phyloP scores from a whole-genome alignment of 2,888 invertebrate species.

The Hemithea aestivaria region DNA sequence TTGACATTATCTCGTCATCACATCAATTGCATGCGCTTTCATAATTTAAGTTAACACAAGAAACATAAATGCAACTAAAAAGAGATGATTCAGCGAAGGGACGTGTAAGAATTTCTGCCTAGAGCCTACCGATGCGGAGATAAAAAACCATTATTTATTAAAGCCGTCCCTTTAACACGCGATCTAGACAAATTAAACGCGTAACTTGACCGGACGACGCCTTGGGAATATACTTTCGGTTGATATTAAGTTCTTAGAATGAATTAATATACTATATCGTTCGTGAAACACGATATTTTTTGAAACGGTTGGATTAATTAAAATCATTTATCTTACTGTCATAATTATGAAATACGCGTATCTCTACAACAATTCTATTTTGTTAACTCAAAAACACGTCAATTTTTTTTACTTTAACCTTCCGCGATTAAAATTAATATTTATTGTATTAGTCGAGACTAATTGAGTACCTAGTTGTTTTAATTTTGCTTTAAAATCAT shows the following conservation, averaged over 20 bases:
- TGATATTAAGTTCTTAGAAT: conserved; percentile 47
- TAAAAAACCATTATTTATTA: conserved; percentile 73
- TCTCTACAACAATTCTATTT: no score
- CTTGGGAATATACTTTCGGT: conserved; percentile 48
- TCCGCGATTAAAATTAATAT: no score
- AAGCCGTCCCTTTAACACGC: conserved; percentile 62
- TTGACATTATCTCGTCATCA: conserved; percentile 23
- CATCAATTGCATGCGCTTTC: conserved; percentile 31
- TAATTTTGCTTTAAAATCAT: no score
- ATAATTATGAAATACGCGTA: no score
- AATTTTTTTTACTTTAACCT: no score
- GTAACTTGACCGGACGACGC: conserved; percentile 66
- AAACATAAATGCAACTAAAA: conserved; percentile 46
- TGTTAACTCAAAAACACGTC: no score
- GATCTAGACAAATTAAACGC: conserved; percentile 73
- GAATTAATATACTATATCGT: conserved; percentile 37
- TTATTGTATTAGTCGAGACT: no score
- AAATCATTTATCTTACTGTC: conserved; percentile 24
- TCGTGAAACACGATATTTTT: conserved; percentile 34
- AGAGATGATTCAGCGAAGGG: conserved; percentile 59
- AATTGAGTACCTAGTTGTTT: no score
- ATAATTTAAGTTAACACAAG: conserved; percentile 33
- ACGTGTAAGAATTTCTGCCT: conserved; percentile 75
- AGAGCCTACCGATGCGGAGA: conserved; percentile 61
- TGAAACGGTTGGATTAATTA: conserved; percentile 33